A percentile compares a stretch with the other conserved stretches of the same genome.
Conservation (phyloP, 1,140 invertebrate genomes). For the Drosophila pseudoobscura region DNA sequence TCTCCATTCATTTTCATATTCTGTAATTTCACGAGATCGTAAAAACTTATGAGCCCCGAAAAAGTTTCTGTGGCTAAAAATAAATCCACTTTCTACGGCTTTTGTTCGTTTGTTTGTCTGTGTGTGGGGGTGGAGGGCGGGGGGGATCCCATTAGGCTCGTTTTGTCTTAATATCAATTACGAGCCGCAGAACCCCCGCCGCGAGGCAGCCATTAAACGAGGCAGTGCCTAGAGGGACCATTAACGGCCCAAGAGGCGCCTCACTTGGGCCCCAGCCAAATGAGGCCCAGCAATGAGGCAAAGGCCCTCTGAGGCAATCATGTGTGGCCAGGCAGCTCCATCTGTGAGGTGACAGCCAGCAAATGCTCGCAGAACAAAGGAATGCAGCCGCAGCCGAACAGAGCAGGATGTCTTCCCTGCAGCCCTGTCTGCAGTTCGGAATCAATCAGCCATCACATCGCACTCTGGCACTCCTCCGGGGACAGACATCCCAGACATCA, state of each 20-base stretch:
- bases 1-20: conserved; percentile 50
- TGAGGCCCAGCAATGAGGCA: no score
- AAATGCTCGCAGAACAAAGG: conserved; percentile 22
- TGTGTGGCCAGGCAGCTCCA: conserved; percentile 33
- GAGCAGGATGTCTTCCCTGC: no score
- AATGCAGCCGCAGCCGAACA: no score
- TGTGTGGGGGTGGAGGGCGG: no score
- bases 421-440: conserved; percentile 9
- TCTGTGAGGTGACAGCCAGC: conserved; percentile 11
- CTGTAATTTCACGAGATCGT: conserved; percentile 48
- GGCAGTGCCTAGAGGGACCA: conserved; percentile 4
- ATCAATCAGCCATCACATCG: conserved; percentile 40
- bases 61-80: conserved; percentile 50
- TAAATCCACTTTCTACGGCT: conserved; percentile 48
- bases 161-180: conserved; percentile 74
- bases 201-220: conserved; percentile 53
- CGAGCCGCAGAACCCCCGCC: conserved; percentile 39
- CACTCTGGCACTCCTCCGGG: not conserved
- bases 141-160: conserved; percentile 58
- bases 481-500: conserved; percentile 16
- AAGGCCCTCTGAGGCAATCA: conserved; percentile 22
- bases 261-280: not conserved
- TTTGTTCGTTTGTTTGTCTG: conserved; percentile 28
- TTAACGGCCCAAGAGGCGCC: conserved; percentile 45
- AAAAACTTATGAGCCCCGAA: conserved; percentile 59